A percentile compares a stretch with the other conserved stretches of the same genome.
These are phyloP conservation scores for Rhynchotus rufescens DNA, from an alignment of 2,797 vertebrate species.

Conservation along the genomic window DNA sequence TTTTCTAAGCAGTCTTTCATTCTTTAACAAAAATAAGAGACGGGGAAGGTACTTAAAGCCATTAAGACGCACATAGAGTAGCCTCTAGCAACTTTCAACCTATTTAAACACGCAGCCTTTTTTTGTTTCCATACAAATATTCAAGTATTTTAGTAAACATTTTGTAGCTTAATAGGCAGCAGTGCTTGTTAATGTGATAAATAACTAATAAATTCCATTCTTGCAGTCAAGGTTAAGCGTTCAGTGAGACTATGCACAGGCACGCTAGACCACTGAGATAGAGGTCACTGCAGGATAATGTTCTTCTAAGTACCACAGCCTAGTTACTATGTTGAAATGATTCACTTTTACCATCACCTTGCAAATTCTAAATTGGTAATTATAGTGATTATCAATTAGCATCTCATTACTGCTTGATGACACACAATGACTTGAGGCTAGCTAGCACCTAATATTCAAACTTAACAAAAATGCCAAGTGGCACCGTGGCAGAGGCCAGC, in stretches of 20 bases:
- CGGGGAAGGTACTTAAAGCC: constrained; percentile 12
- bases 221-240: not conserved
- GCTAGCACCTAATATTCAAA: not conserved
- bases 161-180: constrained; percentile 23
- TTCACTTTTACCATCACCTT: constrained; percentile 7
- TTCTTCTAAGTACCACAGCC: not conserved
- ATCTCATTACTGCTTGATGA: constrained; percentile 49
- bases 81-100: constrained; percentile 31
- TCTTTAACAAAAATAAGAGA: constrained; percentile 4
- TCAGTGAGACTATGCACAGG: constrained; percentile 18
- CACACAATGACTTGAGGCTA: constrained; percentile 41
- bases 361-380: constrained; percentile 45
- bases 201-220: constrained; percentile 15
- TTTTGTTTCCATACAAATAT: constrained; percentile 46
- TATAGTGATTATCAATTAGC: constrained; percentile 60
- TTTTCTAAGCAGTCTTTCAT: constrained; percentile 36
- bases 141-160: constrained; percentile 10
- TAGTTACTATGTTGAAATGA: not conserved
- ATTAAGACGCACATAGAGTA: constrained; percentile 8
- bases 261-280: not conserved
- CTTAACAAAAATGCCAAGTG: not conserved
- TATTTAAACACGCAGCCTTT: constrained; percentile 39
- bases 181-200: constrained; percentile 30
- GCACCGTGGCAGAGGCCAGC: not conserved
- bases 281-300: constrained; percentile 2